Base-by-base conservation (phyloP, 2,888 invertebrate species). In the Bombylius discolor region DNA sequence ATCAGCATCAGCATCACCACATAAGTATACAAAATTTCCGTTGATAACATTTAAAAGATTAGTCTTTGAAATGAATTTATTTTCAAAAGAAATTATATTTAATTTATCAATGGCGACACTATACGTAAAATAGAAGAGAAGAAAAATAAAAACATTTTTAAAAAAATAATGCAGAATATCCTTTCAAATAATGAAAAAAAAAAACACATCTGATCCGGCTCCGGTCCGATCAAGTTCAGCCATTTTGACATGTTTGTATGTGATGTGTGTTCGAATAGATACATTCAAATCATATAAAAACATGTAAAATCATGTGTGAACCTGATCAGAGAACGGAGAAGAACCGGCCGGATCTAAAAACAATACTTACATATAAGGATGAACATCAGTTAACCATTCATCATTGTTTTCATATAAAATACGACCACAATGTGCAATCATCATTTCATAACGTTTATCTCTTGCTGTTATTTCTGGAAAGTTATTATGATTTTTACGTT, bases 401-500 rank as follows among this genome's bases (percentile, higher is more conserved):
- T 3, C 66, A 64, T 1, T 68, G 23, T 23, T 23, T 23, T 23
- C 23, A 23, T 23, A 66, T 14, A 78, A 63, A 23, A 79, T 73
- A 60, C 76, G 69, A 58, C 86, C 83, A 49, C 90, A 79, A 65
- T 88, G 87, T 0, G 85, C 77, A 60, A 87, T 69, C 59, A 83
- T 73, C 60, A 77, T 80, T 60, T 79, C 69, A 72, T 80, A 77
- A 73, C 84, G 71, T 71, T 78, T 69, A 64, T 79, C 77, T 66
- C 76, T 74, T 56, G 79, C 66, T 67, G 74, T 67, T 72, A 75
- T 64, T 60, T 60, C 64, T 73, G 77, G 74, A 71, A 73, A 67
- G 61, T 72, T 53, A 56, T 61, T 62, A 69, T 59, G 45, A 65
- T 23, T 23, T 23, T 23, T 23, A 23, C 23, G 23, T 23, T 23